phyloP scores from a whole-genome alignment of 2,888 invertebrate genomes.

The Epinotia bilunana region DNA sequence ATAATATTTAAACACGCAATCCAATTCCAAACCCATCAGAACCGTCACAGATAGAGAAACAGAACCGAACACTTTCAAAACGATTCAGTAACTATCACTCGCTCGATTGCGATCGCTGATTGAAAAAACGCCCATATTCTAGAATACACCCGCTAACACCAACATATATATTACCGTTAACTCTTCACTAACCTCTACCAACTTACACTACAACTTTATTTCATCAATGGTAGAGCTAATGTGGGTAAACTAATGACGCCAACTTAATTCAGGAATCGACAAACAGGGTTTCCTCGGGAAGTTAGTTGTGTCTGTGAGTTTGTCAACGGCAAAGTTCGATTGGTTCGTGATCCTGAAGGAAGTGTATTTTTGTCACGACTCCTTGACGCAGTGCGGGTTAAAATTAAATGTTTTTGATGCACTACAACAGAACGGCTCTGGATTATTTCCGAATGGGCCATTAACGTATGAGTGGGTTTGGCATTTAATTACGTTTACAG shows the following conservation, averaged over 20 bases:
- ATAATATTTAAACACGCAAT: slow-evolving; percentile 20
- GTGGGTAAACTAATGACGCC: slow-evolving; percentile 35
- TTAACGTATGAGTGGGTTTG: slow-evolving; percentile 47
- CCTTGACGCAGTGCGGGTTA: slow-evolving; percentile 66
- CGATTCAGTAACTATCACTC: slow-evolving; percentile 43
- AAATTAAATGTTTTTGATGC: slow-evolving; percentile 78
- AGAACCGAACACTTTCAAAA: slow-evolving; percentile 44
- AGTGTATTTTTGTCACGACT: slow-evolving; percentile 69
- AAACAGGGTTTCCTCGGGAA: slow-evolving; percentile 10
- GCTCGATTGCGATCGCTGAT: slow-evolving; percentile 42
- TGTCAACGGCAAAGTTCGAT: slow-evolving; percentile 37
- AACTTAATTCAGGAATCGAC: slow-evolving; percentile 20
- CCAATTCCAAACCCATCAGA: slow-evolving; percentile 42
- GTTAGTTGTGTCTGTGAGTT: slow-evolving; percentile 23
- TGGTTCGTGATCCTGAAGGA: slow-evolving; percentile 56
- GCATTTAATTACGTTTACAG: slow-evolving; percentile 41
- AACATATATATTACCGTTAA: slow-evolving; percentile 26
- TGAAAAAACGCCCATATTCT: slow-evolving; percentile 45
- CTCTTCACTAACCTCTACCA: slow-evolving; percentile 10
- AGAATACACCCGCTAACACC: slow-evolving; percentile 35
- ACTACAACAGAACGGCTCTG: slow-evolving; percentile 55
- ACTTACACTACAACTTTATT: slow-evolving; percentile 6
- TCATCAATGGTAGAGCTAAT: slow-evolving; percentile 27
- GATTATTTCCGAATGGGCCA: slow-evolving; percentile 49
- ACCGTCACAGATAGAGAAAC: slow-evolving; percentile 38